phyloP scores from a whole-genome alignment of 2,888 invertebrate species.

The Platycheirus rosarum region DNA sequence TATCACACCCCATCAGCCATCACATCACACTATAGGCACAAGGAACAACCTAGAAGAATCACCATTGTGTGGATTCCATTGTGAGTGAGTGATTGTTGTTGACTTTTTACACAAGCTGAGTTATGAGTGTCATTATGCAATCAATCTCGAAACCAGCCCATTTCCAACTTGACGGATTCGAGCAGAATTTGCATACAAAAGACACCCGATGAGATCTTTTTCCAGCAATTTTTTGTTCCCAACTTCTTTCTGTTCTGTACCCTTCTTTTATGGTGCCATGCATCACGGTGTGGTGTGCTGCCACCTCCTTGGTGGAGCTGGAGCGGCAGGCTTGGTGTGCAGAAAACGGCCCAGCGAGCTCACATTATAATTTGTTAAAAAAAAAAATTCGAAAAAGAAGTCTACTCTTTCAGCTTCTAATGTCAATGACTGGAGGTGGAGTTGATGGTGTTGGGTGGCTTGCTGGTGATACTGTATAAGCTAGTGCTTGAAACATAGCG shows the following conservation, averaged over 20 bases:
- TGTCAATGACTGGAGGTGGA: slow-evolving; percentile 64
- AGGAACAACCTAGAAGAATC: slow-evolving; percentile 14
- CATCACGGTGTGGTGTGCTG: not conserved
- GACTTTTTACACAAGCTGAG: slow-evolving; percentile 67
- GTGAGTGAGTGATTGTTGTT: slow-evolving; percentile 70
- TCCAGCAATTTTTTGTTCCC: not conserved
- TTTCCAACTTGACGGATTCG: slow-evolving; percentile 63
- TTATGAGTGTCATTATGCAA: slow-evolving; percentile 72
- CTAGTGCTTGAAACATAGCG: slow-evolving; percentile 9
- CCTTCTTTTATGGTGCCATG: not conserved
- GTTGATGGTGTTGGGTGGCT: slow-evolving; percentile 9
- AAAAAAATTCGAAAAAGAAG: not conserved
- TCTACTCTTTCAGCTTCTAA: slow-evolving; percentile 38
- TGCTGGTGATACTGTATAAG: not conserved
- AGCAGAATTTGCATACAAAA: slow-evolving; percentile 73
- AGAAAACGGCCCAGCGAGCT: slow-evolving; percentile 19
- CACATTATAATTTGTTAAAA: slow-evolving; percentile 31
- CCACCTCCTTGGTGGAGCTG: not conserved
- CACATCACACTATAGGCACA: not conserved
- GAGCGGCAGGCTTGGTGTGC: too few relatives aligned
- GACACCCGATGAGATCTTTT: slow-evolving; percentile 58
- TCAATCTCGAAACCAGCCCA: slow-evolving; percentile 70
- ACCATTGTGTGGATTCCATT: slow-evolving; percentile 49
- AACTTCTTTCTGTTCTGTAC: not conserved
- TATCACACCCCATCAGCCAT: slow-evolving; percentile 5